These are phyloP conservation scores for Mythimna vitellina DNA, from an alignment of 2,888 invertebrate species.

Conservation along the genomic window DNA sequence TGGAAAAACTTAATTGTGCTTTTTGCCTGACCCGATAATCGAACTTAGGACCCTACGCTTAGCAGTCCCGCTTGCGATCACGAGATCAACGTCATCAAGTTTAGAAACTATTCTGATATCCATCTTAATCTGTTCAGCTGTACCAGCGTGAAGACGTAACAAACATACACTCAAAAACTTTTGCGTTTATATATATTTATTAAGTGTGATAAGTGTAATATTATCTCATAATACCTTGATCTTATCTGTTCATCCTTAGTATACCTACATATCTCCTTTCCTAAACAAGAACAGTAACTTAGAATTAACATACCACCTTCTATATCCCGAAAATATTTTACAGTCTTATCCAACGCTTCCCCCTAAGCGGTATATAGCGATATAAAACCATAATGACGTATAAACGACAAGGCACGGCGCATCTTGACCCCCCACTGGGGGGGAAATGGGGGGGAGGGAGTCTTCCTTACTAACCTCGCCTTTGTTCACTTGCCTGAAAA, in stretches of 20 bases:
- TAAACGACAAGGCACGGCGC: conserved; percentile 66
- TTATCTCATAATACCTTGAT: neutral
- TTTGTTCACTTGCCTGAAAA: conserved; percentile 75
- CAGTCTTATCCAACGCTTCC: conserved; percentile 24
- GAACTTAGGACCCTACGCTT: too few species aligned
- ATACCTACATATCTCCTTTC: neutral
- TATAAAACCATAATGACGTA: conserved; percentile 66
- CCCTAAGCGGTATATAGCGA: conserved; percentile 57
- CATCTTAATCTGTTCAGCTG: too few species aligned
- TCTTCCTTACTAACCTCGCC: conserved; percentile 75
- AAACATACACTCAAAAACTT: too few species aligned
- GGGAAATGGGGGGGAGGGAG: conserved; percentile 51
- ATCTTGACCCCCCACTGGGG: conserved; percentile 60
- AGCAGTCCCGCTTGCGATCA: too few species aligned
- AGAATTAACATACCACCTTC: conserved; percentile 25
- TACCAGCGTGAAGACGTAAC: too few species aligned
- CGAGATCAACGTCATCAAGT: too few species aligned
- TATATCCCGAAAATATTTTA: conserved; percentile 35
- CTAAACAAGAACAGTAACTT: conserved; percentile 2
- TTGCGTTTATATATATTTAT: too few species aligned
- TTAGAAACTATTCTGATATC: too few species aligned
- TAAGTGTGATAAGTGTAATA: neutral
- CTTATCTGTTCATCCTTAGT: neutral
- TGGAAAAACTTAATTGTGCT: too few species aligned
- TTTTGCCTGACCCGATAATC: too few species aligned